phyloP scores from a whole-genome alignment of 35 echinoderm and acorn worm genomes.

The Holothuria glaberrima region DNA sequence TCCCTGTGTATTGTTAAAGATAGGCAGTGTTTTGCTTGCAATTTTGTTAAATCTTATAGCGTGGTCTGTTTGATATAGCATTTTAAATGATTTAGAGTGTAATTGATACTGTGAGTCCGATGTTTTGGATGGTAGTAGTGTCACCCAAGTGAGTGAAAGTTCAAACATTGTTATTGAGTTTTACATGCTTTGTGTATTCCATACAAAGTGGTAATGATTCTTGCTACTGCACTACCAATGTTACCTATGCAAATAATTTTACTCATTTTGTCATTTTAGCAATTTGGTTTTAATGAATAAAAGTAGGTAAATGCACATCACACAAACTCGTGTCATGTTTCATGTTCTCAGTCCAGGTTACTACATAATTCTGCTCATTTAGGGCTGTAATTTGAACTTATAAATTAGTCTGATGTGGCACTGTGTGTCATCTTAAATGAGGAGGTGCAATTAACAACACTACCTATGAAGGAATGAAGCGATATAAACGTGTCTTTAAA shows the following conservation, averaged over 20 bases:
- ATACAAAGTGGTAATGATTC: not conserved
- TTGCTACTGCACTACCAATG: constrained; percentile 2
- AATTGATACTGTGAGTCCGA: not conserved
- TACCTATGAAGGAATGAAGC: too few species aligned
- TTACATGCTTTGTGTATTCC: not conserved
- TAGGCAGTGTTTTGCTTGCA: not conserved
- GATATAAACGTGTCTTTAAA: too few species aligned
- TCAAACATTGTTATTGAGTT: constrained; percentile 4
- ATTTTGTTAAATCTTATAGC: not conserved
- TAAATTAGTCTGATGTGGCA: not conserved
- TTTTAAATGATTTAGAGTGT: not conserved
- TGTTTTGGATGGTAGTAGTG: not conserved
- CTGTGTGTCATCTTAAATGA: not conserved
- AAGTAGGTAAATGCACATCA: not conserved
- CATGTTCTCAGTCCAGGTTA: not conserved
- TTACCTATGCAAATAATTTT: not conserved
- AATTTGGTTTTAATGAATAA: not conserved
- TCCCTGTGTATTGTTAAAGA: not conserved
- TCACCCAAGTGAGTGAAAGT: not conserved
- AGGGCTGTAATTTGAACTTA: not conserved
- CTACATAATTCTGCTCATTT: not conserved
- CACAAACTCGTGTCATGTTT: not conserved
- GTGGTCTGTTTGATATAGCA: not conserved
- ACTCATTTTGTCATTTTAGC: constrained; percentile 3
- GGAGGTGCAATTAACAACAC: too few species aligned